Evolutionary conservation across 2,888 invertebrate genomes (phyloP), one percentile per base, ranked within the genome.

Genomic region (Temnothorax ravouxi): DNA sequence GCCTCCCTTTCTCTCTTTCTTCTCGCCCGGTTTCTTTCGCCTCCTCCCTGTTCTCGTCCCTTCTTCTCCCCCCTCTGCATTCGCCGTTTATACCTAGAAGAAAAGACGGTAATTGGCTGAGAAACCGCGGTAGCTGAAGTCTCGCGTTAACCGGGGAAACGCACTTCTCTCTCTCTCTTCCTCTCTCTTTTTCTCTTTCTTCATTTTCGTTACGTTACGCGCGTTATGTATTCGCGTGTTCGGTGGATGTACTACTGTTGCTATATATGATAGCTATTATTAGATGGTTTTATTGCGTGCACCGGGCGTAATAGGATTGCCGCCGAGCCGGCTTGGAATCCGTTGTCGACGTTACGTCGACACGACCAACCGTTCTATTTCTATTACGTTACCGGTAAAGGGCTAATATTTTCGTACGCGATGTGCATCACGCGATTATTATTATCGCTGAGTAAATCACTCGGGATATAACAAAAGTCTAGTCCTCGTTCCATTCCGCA

Each of bases 41-140:
- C 50, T 15, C 13, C n/a, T n/a, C 34, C 21, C 13, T 15, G 34
- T 34, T 34, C 34, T 13, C 6, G 18, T 2, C 25, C 13, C 50
- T 29, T 29, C 29, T 29, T 29, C 8, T 13, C 47, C 15, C 4
- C 13, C 13, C 29, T 11, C 67, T 9, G 38, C 61, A 6, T 52
- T 18, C 29, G 29, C 18, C 66, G 83, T 38, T 77, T 13, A 13
- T 71, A 71, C 56, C 34, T 74, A 38, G 59, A 74, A 72, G 59
- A 80, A 47, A 59, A 47, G 79, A 80, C 74, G 66, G 83, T 84
- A 84, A 83, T 82, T 84, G 79, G 74, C 66, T 84, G 83, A 83
- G 83, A 84, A 82, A 84, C 84, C 83, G 84, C 88, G 47, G 79
- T 59, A 59, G 74, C 38, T 74, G n/a, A 80, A 74, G 79, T 72